Evolutionary conservation across 2,797 vertebrate genomes (phyloP), one percentile per base, ranked within the genome.

Genomic region (Neosalanx taihuensis): DNA sequence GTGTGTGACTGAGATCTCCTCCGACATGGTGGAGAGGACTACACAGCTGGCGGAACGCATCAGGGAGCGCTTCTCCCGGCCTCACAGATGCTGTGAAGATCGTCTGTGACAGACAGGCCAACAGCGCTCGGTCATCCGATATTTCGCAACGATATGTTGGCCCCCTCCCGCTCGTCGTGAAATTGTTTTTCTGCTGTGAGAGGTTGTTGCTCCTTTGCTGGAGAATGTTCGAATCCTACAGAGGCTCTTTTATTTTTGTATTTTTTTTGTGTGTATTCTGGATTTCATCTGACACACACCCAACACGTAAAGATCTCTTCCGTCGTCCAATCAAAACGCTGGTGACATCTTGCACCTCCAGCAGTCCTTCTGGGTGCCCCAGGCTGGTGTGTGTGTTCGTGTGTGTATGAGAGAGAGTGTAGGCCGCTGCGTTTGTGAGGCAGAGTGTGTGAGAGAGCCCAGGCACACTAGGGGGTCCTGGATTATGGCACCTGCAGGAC

Each of bases 301-400:
- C 51, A 56, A 17, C 18, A 17, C 51, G 3, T 6, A 17, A 1
- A 17, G 51, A n/a, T 56, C 18, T n/a, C 18, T n/a, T 56, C 51
- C 15, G 49, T 51, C 49, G 17, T 13, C 51, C n/a, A n/a, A n/a
- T 4, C 18, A n/a, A 13, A 46, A 56, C 18, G 17, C 15, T 17
- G 51, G 51, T 17, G 51, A 56, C 13, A 51, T 66, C 23, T 41
- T 49, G 41, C 15, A 29, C 12, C 64, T 41, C 60, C 41, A 2
- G 64, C 23, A 18, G 64, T 23, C 46, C 23, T 49, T 26, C 23
- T 18, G 5, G 64, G 56, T 13, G 46, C 33, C 49, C 73, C 26
- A 64, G n/a, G 10, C 26, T 67, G 68, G 56, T 31, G 64, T 31
- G 31, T 46, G 63, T 58, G 30, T 58, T 6, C 59, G 76, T 23